phyloP scores from a whole-genome alignment of 2,113 vertebrate genomes.

The Saccopteryx bilineata region DNA sequence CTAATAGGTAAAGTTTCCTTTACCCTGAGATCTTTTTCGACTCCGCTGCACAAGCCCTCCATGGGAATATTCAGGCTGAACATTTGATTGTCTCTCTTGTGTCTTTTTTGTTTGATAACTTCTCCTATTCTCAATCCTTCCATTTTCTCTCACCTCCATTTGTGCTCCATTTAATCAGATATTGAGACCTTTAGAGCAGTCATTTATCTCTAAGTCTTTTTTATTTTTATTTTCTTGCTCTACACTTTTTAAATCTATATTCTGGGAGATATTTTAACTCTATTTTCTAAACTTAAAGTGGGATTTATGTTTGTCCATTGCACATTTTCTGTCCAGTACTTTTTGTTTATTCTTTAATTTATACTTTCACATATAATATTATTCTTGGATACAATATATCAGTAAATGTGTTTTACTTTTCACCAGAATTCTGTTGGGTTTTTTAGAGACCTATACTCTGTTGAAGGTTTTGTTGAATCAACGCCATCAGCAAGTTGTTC shows the following conservation, averaged over 20 bases:
- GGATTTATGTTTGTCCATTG: not conserved
- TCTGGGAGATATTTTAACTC: not conserved
- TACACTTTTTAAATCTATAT: not conserved
- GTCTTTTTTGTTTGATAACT: not conserved
- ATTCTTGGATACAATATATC: not conserved
- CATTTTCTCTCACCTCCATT: not conserved
- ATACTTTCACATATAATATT: constrained; percentile 23
- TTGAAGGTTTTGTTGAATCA: not conserved
- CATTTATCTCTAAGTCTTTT: not conserved
- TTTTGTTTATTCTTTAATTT: not conserved
- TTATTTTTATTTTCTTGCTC: not conserved
- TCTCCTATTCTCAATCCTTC: not conserved
- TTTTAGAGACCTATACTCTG: not conserved
- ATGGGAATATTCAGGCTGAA: not conserved
- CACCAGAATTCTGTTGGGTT: not conserved
- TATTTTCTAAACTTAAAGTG: not conserved
- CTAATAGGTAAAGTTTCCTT: too few relatives aligned
- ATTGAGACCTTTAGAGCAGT: not conserved
- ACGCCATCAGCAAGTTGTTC: not conserved
- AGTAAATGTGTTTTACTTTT: constrained; percentile 33
- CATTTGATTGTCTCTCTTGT: not conserved
- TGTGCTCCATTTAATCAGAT: constrained; percentile 1
- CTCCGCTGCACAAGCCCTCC: not conserved
- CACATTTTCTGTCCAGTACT: not conserved
- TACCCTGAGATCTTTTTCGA: not conserved